Evolutionary conservation across 1,140 invertebrate species (phyloP).

Genomic region (Formica exsecta): DNA sequence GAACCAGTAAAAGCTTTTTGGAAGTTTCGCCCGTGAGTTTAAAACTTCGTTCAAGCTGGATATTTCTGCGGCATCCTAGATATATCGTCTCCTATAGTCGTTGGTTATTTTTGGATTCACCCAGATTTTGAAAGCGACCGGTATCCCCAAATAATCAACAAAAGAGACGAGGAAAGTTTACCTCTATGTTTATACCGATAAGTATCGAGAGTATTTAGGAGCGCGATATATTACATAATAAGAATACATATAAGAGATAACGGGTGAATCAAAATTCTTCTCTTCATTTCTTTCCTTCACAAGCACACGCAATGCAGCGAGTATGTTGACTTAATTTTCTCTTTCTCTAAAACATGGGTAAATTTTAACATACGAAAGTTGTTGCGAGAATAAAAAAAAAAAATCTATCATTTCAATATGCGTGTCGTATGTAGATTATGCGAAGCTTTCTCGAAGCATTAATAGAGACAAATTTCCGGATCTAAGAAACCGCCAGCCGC

Average conservation of each 20-base stretch:
- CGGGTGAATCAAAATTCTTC: too few species aligned
- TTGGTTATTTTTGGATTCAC: constrained; percentile 57
- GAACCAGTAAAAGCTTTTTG: constrained; percentile 29
- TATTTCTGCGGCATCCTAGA: constrained; percentile 55
- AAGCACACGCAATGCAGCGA: too few species aligned
- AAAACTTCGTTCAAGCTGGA: constrained; percentile 45
- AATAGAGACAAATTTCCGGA: background rate
- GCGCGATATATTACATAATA: too few species aligned
- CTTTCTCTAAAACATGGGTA: too few species aligned
- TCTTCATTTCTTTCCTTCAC: too few species aligned
- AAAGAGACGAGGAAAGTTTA: constrained; percentile 15
- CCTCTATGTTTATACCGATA: background rate
- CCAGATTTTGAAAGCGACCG: constrained; percentile 58
- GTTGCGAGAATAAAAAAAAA: too few species aligned
- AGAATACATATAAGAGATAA: too few species aligned
- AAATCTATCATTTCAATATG: too few species aligned
- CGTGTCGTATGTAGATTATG: too few species aligned
- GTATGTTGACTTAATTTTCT: too few species aligned
- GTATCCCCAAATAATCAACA: constrained; percentile 58
- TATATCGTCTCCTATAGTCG: constrained; percentile 52
- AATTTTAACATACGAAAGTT: too few species aligned
- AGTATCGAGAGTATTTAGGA: background rate
- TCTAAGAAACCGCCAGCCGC: background rate
- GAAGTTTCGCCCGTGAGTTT: constrained; percentile 39
- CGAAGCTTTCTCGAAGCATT: too few species aligned